A percentile compares a stretch with the other conserved stretches of the same genome.
phyloP scores from a whole-genome alignment of 1,140 invertebrate genomes.

The Campoletis sonorensis region DNA sequence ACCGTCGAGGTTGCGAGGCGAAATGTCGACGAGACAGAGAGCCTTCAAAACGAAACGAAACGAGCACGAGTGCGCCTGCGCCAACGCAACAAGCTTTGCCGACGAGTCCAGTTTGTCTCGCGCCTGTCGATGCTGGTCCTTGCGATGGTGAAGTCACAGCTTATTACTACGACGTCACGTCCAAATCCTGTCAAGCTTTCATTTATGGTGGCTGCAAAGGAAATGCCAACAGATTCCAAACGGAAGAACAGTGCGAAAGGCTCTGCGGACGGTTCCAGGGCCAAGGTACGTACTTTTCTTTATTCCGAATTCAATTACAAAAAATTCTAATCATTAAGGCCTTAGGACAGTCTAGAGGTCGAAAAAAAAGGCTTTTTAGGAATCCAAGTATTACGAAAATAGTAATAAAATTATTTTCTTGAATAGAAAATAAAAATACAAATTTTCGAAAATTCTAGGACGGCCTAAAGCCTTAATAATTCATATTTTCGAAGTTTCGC shows the following conservation, averaged over 20 bases:
- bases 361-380: no score
- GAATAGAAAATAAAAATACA: no score
- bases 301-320: background rate
- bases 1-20: constrained; percentile 74
- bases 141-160: constrained; percentile 81
- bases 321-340: no score
- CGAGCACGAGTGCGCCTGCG: background rate
- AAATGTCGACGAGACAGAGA: constrained; percentile 62
- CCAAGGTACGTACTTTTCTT: constrained; percentile 79
- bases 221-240: constrained; percentile 88
- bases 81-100: constrained; percentile 37
- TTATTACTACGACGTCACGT: constrained; percentile 86
- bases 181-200: constrained; percentile 82
- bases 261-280: constrained; percentile 85
- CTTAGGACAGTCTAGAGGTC: no score
- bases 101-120: constrained; percentile 78
- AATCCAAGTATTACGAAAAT: no score
- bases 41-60: constrained; percentile 36
- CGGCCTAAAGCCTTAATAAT: no score
- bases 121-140: constrained; percentile 82
- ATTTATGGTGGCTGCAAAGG: constrained; percentile 89
- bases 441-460: no score
- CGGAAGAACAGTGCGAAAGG: constrained; percentile 88
- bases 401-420: no score
- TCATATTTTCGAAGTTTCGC: no score